Evolutionary conservation across 2,888 invertebrate species (phyloP), one percentile per base, ranked within the genome.

Genomic region (Biston betularia): DNA sequence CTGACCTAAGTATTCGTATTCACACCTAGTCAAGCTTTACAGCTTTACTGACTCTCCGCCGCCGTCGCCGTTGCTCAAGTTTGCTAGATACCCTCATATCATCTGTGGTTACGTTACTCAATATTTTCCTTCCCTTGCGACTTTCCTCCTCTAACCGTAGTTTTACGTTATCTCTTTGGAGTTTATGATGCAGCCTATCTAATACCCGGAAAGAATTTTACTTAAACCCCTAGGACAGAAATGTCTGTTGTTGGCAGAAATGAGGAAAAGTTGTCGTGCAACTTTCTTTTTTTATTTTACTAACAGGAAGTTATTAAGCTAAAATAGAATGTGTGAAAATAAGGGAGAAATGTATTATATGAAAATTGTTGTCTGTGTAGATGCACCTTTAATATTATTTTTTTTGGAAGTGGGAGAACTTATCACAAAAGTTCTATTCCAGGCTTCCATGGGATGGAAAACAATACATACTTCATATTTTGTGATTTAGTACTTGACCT

Each of bases 181-280:
- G 60, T 55, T 65, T 65, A 65, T 56, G 60, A 49, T 54, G 59
- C 44, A 14, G 50, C 60, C 60, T 50, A 65, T 58, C 65, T 42
- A 38, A 12, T 8, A 54, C 48, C 40, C 42, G 55, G 45, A 11
- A 15, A 38, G n/a, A 50, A 40, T 12, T 53, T 58, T 42, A 40
- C 34, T 48, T 24, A 12, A 9, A 12, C 48, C 44, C 48, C 11
- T 0, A 44, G 54, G 65, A 35, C 34, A 15, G 15, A 49, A 58
- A 53, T 58, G 48, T 52, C 33, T 15, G 33, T 53, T 14, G 14
- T 34, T 33, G 14, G 6, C 14, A 33, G 57, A 58, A 57, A 50
- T n/a, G 48, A 52, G 33, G 44, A 34, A 53, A 14, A 50, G 50
- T 15, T 15, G 3, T n/a, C 15, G 8, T 4, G 38, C 38, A 38